Evolutionary conservation across 2,888 invertebrate species (phyloP), one percentile per base, ranked within the genome.

Genomic region (Allolobophora icterica): DNA sequence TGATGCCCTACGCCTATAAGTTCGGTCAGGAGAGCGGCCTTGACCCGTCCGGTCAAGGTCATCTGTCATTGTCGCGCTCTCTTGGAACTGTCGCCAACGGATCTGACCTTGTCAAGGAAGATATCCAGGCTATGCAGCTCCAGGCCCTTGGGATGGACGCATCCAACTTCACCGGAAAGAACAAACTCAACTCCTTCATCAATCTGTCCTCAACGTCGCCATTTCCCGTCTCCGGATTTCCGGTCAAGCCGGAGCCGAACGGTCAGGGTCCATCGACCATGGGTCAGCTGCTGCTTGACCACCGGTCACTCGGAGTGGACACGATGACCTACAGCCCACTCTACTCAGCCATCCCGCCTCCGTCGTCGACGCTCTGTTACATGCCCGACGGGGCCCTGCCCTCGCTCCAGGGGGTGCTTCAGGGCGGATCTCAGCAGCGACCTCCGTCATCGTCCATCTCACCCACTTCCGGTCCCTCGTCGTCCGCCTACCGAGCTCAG

Each of bases 281-380:
- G 35, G 38, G 87, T 35, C 87, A 33, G n/a, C 87, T 87, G 6
- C 35, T 87, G 35, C 87, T 87, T 17, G 87, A 87, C 38, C 87
- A 87, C 34, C 34, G 87, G 24, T 38, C 34, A 87, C 34, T 87
- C 87, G 87, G 87, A 11, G 17, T 87, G 34, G 38, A 87, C 34
- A 1, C 87, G 24, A 34, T 35, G 21, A 35, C 87, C 87, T 87
- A 87, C 87, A 19, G 24, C 5, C 38, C 87, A 35, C 87, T 87
- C 87, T 87, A 87, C 87, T 34, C 87, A 6, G 21, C 87, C 35
- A 35, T 38, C 34, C 34, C 21, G 17, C 13, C 91, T 0, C 83
- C 91, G 2, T 42, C 58, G 24, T 84, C 87, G 19, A 71, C 83
- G 8, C 40, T 84, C 34, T 90, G 87, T 17, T 87, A 87, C 87